Percentiles rank a stretch among this genome's conserved stretches.
These are phyloP conservation scores for Stomorhina lunata DNA, from an alignment of 2,888 invertebrate species.

Conservation along the genomic window DNA sequence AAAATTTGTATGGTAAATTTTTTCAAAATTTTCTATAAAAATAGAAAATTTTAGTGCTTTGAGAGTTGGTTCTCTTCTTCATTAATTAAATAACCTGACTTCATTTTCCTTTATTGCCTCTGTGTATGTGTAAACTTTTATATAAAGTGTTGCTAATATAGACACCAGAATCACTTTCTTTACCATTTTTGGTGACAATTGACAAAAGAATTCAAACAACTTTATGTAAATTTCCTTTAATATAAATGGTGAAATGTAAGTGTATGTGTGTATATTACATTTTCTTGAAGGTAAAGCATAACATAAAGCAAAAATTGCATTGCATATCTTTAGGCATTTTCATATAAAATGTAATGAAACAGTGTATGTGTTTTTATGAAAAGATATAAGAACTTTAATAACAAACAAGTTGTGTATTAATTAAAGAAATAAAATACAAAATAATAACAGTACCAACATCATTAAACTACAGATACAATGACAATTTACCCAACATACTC, in stretches of 20 bases:
- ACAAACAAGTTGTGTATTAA: constrained; percentile 40
- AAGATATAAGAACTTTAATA: neutral
- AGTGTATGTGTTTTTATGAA: neutral
- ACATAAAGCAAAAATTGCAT: constrained; percentile 28
- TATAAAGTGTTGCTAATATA: constrained; percentile 11
- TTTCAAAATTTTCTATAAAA: too few species aligned
- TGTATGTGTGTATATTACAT: neutral
- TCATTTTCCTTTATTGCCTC: constrained; percentile 24
- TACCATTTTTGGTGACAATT: constrained; percentile 3
- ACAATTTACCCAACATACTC: neutral
- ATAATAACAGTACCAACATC: constrained; percentile 43
- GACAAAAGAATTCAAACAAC: constrained; percentile 28
- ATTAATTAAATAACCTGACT: constrained; percentile 20
- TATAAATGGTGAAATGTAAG: neutral
- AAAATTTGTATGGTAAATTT: too few species aligned
- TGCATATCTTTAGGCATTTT: constrained; percentile 40
- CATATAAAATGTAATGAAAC: neutral
- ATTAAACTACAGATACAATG: constrained; percentile 47
- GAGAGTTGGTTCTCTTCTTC: neutral
- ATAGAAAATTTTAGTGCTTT: too few species aligned
- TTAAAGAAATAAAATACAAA: constrained; percentile 57
- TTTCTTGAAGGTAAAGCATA: neutral
- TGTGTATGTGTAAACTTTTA: neutral
- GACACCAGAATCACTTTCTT: constrained; percentile 8
- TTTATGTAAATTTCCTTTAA: neutral